Evolutionary conservation across 2,888 invertebrate species (phyloP), one percentile per base, ranked within the genome.

Genomic region (Caenorhabditis sp.): DNA sequence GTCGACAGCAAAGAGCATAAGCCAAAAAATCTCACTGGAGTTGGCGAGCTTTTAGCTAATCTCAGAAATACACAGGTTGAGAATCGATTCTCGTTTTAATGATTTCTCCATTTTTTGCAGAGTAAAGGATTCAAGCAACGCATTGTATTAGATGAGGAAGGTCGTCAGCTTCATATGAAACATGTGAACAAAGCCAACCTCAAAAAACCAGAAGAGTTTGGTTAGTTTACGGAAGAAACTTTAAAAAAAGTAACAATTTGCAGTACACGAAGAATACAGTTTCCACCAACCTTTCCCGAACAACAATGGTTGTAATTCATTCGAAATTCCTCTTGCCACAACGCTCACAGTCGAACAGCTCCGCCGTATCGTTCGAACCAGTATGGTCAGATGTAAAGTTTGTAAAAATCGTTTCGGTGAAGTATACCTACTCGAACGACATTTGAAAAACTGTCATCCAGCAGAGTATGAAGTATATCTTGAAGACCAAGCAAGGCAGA

Each of bases 321-420:
- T n/a, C 36, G 27, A 69, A 12, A 66, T 73, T 65, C 23, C 26
- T 4, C 8, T 55, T 3, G 69, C 69, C 1, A 31, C 69, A 6
- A 36, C 66, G 14, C 23, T 69, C 53, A 58, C 58, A 14, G 31
- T 63, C 36, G 75, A 79, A 2, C 84, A 85, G 27, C 78, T 87
- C 23, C 78, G 87, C 1, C 73, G 70, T 21, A 49, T 81, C 19
- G 82, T 87, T 4, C 80, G 87, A 8, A 63, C 76, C 27, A 86
- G 83, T 66, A 88, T 87, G 87, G 76, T 84, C 26, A 68, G 82
- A 21, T 86, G 84, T 66, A 79, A 87, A 72, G 75, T 81, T 17
- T 87, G 88, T 66, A 83, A 82, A 37, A 87, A 84, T 79, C 83
- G 88, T 2, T 87, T 86, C 64, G 78, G 84, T n/a, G 88, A 88